Percentiles rank a stretch among this genome's conserved stretches.
phyloP scores from a whole-genome alignment of 2,113 vertebrate genomes.

The Chitala chitala region DNA sequence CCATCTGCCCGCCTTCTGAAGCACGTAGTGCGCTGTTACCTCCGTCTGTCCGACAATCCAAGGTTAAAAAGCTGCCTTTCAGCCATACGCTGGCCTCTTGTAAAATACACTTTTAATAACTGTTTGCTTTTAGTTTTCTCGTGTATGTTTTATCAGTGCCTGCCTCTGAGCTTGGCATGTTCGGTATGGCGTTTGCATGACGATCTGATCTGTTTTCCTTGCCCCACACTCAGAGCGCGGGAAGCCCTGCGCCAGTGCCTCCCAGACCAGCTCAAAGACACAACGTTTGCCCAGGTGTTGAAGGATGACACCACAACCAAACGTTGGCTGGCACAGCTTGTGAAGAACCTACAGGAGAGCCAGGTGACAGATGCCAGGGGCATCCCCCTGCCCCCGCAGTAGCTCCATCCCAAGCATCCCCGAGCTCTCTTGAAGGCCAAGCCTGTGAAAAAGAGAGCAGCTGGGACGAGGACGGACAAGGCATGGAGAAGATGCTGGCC shows the following conservation, averaged over 20 bases:
- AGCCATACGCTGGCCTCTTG: no score
- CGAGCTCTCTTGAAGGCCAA: background rate
- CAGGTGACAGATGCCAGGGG: constrained; percentile 92
- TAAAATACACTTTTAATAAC: no score
- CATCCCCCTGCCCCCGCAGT: constrained; percentile 89
- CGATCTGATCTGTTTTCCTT: background rate
- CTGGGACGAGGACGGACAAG: background rate
- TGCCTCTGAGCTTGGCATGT: background rate
- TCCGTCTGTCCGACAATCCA: constrained; percentile 95
- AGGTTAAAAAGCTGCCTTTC: constrained; percentile 60
- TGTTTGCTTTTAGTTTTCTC: no score
- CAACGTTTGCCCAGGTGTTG: constrained; percentile 93
- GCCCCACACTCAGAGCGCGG: constrained; percentile 76
- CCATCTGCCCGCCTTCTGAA: constrained; percentile 90
- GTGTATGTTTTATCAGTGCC: background rate
- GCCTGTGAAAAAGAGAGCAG: background rate
- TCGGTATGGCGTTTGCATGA: no score
- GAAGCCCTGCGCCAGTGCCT: constrained; percentile 97
- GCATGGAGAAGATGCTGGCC: background rate
- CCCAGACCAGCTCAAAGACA: constrained; percentile 97
- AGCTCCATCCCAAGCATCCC: constrained; percentile 42
- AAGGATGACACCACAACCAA: constrained; percentile 99
- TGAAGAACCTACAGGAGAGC: constrained; percentile 96
- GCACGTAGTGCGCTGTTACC: constrained; percentile 94
- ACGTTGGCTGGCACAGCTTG: constrained; percentile 95